Evolutionary conservation across 2,888 invertebrate species (phyloP).

Genomic region (Drosophila planitibia): DNA sequence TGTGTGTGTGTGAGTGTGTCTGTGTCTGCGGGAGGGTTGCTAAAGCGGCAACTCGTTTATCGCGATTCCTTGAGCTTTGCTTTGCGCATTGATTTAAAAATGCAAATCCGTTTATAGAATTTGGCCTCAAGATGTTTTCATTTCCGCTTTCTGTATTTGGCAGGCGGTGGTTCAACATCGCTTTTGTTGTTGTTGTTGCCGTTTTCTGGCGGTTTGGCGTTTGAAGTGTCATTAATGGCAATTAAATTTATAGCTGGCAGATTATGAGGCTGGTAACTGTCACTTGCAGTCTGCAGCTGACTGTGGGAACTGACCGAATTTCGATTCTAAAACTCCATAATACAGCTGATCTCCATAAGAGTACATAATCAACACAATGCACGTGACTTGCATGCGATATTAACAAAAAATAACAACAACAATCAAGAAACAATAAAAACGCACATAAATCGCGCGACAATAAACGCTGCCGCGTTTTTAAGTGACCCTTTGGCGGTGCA

Average conservation of each 20-base stretch:
- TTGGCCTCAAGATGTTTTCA: constrained; percentile 75
- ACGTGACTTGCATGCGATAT: constrained; percentile 23
- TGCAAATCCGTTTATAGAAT: constrained; percentile 76
- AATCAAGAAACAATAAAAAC: background rate
- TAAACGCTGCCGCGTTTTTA: constrained; percentile 29
- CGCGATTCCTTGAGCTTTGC: constrained; percentile 55
- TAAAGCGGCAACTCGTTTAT: constrained; percentile 53
- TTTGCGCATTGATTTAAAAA: constrained; percentile 77
- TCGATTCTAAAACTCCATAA: background rate
- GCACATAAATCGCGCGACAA: constrained; percentile 39
- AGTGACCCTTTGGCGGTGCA: constrained; percentile 3
- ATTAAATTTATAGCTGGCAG: constrained; percentile 74
- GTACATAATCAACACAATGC: background rate
- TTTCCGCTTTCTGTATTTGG: constrained; percentile 67
- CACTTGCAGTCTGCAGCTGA: constrained; percentile 51
- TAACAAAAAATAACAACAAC: background rate
- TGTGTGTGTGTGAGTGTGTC: constrained; percentile 8
- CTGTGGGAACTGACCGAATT: constrained; percentile 10
- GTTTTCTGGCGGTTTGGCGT: constrained; percentile 27
- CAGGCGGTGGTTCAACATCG: constrained; percentile 42
- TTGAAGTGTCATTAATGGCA: constrained; percentile 76
- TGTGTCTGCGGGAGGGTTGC: constrained; percentile 46
- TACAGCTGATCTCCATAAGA: background rate
- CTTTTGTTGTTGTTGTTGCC: constrained; percentile 14
- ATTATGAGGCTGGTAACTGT: constrained; percentile 77